Evolutionary conservation across 2,888 invertebrate genomes (phyloP), one percentile per base, ranked within the genome.

Genomic region (Malachius bipustulatus): DNA sequence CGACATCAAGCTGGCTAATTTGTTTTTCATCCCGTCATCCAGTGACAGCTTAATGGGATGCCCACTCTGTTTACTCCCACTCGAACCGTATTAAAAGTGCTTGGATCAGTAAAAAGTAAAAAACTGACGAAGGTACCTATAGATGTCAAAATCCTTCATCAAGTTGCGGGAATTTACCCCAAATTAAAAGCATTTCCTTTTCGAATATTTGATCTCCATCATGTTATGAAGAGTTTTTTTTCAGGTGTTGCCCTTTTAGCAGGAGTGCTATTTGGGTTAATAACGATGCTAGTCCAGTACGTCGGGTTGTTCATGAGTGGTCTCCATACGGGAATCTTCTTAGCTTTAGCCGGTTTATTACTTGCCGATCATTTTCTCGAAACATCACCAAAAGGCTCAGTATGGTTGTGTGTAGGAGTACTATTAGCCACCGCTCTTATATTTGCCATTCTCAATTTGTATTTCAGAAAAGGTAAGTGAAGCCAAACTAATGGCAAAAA

Each of bases 291-390:
- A 51, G 81, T 84, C 38, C 82, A 82, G 55, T 82, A 83, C 55
- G 80, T 83, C 26, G 83, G 83, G 3, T 71, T 85, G 37, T 84
- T 84, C 62, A 77, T 83, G 71, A 77, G 79, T 13, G 84, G 84
- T 19, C 74, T 84, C 50, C 81, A 82, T 56, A 75, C 81, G 1
- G 84, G 84, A 13, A 60, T 82, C 11, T 65, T 78, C 39, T 52
- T 73, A 14, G 76, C 73, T 3, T 56, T 77, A 29, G 74, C 67
- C 2, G 69, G 70, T 1, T 63, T 78, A 34, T 66, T 74, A 19
- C 57, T 67, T 10, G 72, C 72, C 38, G 74, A 73, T 45, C 73
- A 77, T 49, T 64, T 74, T 49, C 66, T 75, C 41, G 66, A 69
- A 44, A 63, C 69, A 15, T 71, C 74, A 34, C 56, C 59, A 13